Evolutionary conservation across 2,888 invertebrate genomes (phyloP), one percentile per base, ranked within the genome.

Genomic region (Clunio marinus): DNA sequence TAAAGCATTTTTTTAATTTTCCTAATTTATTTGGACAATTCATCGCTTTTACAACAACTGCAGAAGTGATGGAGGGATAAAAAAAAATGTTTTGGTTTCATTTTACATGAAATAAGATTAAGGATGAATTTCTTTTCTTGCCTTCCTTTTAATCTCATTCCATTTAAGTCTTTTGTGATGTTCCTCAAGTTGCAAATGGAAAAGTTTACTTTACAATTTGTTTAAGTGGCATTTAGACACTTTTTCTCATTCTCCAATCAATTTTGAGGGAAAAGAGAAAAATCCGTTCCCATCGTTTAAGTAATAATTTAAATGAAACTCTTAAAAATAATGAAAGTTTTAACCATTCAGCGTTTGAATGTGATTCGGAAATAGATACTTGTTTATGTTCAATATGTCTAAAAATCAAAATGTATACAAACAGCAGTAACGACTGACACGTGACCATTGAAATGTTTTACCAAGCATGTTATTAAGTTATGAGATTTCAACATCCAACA

Each of bases 131-230:
- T n/a, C 17, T 20, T 51, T 17, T 20, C 22, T 51, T 51, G 2
- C 3, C 41, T 41, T 46, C 28, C 25, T 27, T 46, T 17, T 35
- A 5, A 17, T 45, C 28, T 41, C 35, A 2, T 22, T 60, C 37
- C n/a, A n/a, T n/a, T n/a, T n/a, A n/a, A n/a, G n/a, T n/a, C n/a
- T n/a, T n/a, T n/a, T n/a, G n/a, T n/a, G n/a, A n/a, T n/a, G n/a
- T 22, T 22, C 60, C 24, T 37, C 37, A 37, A 20, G 5, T 22
- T 7, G 2, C 7, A 22, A 51, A 45, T 41, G 37, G 25, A 46
- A 46, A 63, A 63, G 63, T 63, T 63, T 63, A 63, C 25, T 63
- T 45, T 45, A 20, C 63, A 63, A 63, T 63, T 63, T 63, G 25
- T 25, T 63, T 46, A 63, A 63, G 63, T 46, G 63, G 46, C 45